These are phyloP conservation scores for Crotophaga sulcirostris DNA, from an alignment of 2,113 vertebrate genomes.

Conservation along the genomic window DNA sequence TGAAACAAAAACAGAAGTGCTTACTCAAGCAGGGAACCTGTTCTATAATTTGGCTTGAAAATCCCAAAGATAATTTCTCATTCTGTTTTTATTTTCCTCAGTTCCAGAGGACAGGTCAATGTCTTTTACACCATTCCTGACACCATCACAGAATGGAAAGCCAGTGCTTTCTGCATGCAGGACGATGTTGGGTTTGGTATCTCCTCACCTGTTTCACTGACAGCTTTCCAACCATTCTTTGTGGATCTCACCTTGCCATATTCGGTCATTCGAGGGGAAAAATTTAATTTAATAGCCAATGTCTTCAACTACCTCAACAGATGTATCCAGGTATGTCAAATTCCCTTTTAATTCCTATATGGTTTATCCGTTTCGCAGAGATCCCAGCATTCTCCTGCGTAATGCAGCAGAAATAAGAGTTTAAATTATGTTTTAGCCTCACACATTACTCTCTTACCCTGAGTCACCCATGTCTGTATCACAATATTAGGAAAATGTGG, in stretches of 20 bases:
- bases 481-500: neutral
- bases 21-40: neutral
- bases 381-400: neutral
- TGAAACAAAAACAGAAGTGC: neutral
- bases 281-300: slow-evolving; percentile 79
- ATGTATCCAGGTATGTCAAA: slow-evolving; percentile 66
- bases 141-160: slow-evolving; percentile 88
- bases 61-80: neutral
- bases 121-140: slow-evolving; percentile 79
- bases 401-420: neutral
- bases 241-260: slow-evolving; percentile 80
- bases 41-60: neutral
- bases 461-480: neutral
- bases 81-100: neutral
- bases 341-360: neutral
- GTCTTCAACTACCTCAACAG: slow-evolving; percentile 76
- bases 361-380: neutral
- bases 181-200: slow-evolving; percentile 84
- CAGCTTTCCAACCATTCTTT: slow-evolving; percentile 85
- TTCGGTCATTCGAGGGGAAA: slow-evolving; percentile 82
- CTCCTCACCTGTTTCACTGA: slow-evolving; percentile 67
- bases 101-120: slow-evolving; percentile 53
- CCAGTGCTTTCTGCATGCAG: slow-evolving; percentile 84
- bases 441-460: neutral
- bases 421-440: neutral